Percentiles rank a stretch among this genome's conserved stretches.
These are phyloP conservation scores for Pristis pectinata DNA, from an alignment of 2,797 vertebrate genomes.

Conservation along the genomic window DNA sequence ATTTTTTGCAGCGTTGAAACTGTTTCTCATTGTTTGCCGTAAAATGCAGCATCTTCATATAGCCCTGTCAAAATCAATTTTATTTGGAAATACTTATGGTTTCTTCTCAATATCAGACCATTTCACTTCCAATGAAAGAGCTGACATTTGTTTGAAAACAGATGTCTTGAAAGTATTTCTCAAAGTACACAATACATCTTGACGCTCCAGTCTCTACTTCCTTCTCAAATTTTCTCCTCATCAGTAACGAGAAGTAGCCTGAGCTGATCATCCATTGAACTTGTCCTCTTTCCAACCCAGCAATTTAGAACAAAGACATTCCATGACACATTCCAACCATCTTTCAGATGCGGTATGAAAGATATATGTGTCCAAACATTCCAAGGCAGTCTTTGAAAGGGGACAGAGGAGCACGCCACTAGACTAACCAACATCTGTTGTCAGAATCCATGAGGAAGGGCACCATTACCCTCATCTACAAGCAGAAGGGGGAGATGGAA, in stretches of 20 bases:
- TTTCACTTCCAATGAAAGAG: neutral
- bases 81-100: neutral
- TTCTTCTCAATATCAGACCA: neutral
- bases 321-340: neutral
- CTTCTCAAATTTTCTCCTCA: neutral
- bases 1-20: neutral
- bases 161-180: neutral
- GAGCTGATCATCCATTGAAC: neutral
- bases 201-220: neutral
- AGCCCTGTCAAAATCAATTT: neutral
- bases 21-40: neutral
- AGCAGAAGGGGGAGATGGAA: too few relatives aligned
- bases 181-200: neutral
- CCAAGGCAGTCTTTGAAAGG: neutral
- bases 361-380: too few relatives aligned
- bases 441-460: too few relatives aligned
- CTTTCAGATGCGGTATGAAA: neutral
- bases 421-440: neutral
- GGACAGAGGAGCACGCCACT: too few relatives aligned
- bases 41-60: neutral
- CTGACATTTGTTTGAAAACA: constrained; percentile 19
- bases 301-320: neutral
- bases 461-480: too few relatives aligned
- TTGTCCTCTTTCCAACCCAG: neutral
- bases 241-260: neutral